Percentiles rank a stretch among this genome's conserved stretches.
phyloP scores from a whole-genome alignment of 2,797 vertebrate genomes.

The Rousettus madagascariensis region DNA sequence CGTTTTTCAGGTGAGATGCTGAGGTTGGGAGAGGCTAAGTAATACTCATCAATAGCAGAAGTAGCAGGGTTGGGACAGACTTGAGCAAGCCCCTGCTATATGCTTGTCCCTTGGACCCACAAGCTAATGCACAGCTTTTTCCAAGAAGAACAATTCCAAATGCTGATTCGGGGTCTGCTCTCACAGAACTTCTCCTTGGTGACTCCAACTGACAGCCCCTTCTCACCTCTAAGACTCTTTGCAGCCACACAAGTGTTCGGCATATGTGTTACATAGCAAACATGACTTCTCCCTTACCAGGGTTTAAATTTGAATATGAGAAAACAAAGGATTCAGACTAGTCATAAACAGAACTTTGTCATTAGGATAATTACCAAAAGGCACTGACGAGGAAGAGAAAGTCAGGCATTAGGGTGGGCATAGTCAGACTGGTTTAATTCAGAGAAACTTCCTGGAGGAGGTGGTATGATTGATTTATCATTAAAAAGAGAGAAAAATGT shows the following conservation, averaged over 20 bases:
- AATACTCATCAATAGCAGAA: background rate
- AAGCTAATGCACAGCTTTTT: background rate
- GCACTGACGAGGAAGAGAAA: background rate
- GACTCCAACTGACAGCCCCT: too few species aligned
- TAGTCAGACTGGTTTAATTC: background rate
- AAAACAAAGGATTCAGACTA: background rate
- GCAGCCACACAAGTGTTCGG: background rate
- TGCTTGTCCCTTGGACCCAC: background rate
- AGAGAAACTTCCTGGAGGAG: constrained; percentile 31
- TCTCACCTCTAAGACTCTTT: background rate
- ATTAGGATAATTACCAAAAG: background rate
- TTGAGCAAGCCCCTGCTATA: fast-evolving
- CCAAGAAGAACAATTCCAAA: background rate
- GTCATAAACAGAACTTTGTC: background rate
- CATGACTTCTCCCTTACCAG: too few species aligned
- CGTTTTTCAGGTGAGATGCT: background rate
- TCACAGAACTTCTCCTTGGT: background rate
- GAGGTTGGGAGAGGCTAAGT: background rate
- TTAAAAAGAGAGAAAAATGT: background rate
- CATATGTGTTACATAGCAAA: background rate
- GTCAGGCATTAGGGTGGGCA: background rate
- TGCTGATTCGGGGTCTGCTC: too few species aligned
- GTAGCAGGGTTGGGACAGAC: background rate
- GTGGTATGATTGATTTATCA: background rate
- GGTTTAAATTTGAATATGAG: background rate